Base-by-base conservation (phyloP, 2,797 vertebrate genomes). In the Typhlichthys eigenmanni region DNA sequence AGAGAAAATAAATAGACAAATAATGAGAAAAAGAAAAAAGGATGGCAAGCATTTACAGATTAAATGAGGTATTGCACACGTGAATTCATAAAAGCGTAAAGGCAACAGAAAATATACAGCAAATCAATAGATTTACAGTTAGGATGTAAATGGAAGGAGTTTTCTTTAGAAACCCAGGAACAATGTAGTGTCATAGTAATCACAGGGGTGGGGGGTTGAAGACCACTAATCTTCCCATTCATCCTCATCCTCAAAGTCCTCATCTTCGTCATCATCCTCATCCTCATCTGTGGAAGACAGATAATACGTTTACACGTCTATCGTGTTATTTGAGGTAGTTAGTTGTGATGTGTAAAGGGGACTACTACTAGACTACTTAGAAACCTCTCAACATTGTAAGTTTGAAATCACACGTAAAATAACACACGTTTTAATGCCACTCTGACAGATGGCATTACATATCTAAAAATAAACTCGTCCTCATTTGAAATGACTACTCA, bases 11-110 rank as follows among this genome's bases (percentile, higher is more conserved):
- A 12, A 16, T 4, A 17, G 7, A 3, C 10, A 53, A 10, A 24
- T 10, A 24, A 24, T 19, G 11, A 12, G 51, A 70, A 50, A 69
- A 75, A 80, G 60, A 79, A 59, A 76, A 69, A 71, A 77, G 90
- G 87, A 87, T 85, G 93, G 95, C 92, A 93, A 92, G 95, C 93
- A 89, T 92, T 92, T 92, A 94, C 92, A 95, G 93, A 95, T 94
- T 94, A 95, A 95, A 95, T 95, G 96, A 99, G 95, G 95, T 98
- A 98, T 98, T 98, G 96, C 96, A 98, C 95, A 96, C 95, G 96
- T 95, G 93, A 95, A 92, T 92, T 61, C 70, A 57, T 14, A 76
- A 95, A 87, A 86, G 95, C 83, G 79, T 80, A 68, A 91, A 96
- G 95, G 95, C 94, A 96, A 96, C 94, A 95, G 38, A 94, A 97